A percentile compares a stretch with the other conserved stretches of the same genome.
phyloP scores from a whole-genome alignment of 2,888 invertebrate species.

The Sisyra nigra region DNA sequence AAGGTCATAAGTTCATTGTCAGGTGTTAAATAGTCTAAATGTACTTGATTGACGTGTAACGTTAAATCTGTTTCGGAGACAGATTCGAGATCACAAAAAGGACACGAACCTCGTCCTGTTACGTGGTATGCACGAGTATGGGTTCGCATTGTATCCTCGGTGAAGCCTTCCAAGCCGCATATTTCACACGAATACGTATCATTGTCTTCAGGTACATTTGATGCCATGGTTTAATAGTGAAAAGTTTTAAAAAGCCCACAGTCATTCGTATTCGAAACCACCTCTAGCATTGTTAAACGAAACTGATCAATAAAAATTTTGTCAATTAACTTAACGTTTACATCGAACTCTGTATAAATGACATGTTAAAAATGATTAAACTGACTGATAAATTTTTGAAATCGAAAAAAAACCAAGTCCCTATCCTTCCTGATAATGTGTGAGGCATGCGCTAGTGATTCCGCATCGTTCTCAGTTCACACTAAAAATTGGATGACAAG shows the following conservation, averaged over 20 bases:
- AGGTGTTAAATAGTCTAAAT: slow-evolving; percentile 66
- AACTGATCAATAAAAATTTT: too few species aligned
- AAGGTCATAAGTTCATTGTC: slow-evolving; percentile 62
- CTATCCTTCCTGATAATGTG: background rate
- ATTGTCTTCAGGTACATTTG: slow-evolving; percentile 36
- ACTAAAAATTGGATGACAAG: too few species aligned
- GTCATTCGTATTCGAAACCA: background rate
- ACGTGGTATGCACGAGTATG: slow-evolving; percentile 68
- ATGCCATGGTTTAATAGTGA: slow-evolving; percentile 26
- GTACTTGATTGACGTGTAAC: slow-evolving; percentile 69
- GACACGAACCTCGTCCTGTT: slow-evolving; percentile 62
- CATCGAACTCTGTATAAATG: background rate
- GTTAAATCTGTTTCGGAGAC: slow-evolving; percentile 59
- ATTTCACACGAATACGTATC: slow-evolving; percentile 61
- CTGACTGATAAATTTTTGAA: background rate
- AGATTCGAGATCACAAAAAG: slow-evolving; percentile 63
- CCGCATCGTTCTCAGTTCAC: too few species aligned
- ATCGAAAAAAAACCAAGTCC: background rate
- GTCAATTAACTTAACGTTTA: background rate
- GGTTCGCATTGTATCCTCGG: slow-evolving; percentile 60
- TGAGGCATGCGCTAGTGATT: too few species aligned
- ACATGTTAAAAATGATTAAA: background rate
- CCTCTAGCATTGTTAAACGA: background rate
- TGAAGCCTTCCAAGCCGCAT: slow-evolving; percentile 68
- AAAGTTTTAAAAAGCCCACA: slow-evolving; percentile 1